These are phyloP conservation scores for Setipinna tenuifilis DNA, from an alignment of 2,797 vertebrate genomes.

Conservation along the genomic window DNA sequence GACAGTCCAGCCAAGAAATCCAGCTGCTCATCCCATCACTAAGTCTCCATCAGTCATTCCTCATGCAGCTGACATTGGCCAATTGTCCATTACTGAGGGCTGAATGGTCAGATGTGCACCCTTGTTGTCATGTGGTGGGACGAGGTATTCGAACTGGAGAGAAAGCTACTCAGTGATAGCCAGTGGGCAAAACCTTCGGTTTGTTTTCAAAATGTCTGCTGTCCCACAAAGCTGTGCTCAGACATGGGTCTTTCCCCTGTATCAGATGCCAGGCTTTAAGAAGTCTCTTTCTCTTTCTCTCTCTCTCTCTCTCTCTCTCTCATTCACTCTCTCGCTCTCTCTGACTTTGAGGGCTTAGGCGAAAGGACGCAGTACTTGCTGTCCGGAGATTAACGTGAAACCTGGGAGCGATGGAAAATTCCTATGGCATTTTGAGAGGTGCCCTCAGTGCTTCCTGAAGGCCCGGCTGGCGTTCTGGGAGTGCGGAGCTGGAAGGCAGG, in stretches of 20 bases:
- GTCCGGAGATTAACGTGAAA: neutral
- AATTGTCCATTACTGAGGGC: neutral
- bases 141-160: neutral
- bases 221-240: neutral
- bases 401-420: neutral
- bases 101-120: neutral
- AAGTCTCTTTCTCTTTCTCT: neutral
- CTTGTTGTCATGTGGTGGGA: neutral
- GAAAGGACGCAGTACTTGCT: neutral
- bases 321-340: neutral
- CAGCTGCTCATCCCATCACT: slow-evolving; percentile 15
- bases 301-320: neutral
- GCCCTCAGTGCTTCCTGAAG: slow-evolving; percentile 76
- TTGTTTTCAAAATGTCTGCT: neutral
- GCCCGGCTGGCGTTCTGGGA: slow-evolving; percentile 72
- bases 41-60: slow-evolving; percentile 9
- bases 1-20: slow-evolving; percentile 8
- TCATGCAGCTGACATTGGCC: slow-evolving; percentile 18
- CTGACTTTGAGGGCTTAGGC: neutral
- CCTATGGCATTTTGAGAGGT: neutral
- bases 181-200: neutral
- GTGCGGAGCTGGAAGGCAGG: slow-evolving; percentile 76
- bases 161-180: neutral
- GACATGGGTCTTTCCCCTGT: neutral
- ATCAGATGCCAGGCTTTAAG: neutral